Conservation (phyloP, 2,888 invertebrate genomes). For the Syrista parreyssii region DNA sequence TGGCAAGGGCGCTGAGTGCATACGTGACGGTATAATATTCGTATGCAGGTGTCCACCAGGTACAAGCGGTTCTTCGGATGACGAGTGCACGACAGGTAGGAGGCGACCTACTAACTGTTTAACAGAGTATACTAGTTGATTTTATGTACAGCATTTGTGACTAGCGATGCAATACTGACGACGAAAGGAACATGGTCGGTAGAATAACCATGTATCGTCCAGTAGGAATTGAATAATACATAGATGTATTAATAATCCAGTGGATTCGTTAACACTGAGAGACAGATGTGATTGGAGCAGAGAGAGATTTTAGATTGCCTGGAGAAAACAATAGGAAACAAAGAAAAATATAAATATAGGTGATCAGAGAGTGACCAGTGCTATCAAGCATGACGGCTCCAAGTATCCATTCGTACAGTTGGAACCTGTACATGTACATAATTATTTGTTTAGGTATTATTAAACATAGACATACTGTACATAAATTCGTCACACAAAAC, state of each 20-base stretch:
- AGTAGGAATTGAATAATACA: conserved; percentile 54
- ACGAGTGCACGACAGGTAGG: conserved; percentile 78
- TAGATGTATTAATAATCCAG: conserved; percentile 53
- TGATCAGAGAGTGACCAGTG: neutral
- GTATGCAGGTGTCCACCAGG: conserved; percentile 84
- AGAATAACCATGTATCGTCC: conserved; percentile 61
- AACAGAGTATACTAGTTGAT: conserved; percentile 50
- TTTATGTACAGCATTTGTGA: conserved; percentile 63
- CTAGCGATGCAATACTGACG: conserved; percentile 58
- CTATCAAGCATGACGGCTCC: neutral
- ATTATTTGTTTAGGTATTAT: neutral
- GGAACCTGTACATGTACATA: neutral
- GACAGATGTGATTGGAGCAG: conserved; percentile 65
- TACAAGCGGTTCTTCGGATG: conserved; percentile 78
- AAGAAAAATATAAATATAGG: neutral
- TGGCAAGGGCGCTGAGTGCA: conserved; percentile 87
- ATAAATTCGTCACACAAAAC: conserved; percentile 54
- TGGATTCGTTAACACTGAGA: conserved; percentile 62
- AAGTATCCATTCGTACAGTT: neutral
- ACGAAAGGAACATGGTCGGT: conserved; percentile 54
- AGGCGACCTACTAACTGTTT: conserved; percentile 50
- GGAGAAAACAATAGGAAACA: conserved; percentile 18
- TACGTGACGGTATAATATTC: conserved; percentile 85
- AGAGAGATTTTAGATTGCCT: conserved; percentile 27
- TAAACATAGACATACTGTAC: conserved; percentile 51